These are phyloP conservation scores for Cosmia pyralina DNA, from an alignment of 2,888 invertebrate genomes.

Conservation along the genomic window DNA sequence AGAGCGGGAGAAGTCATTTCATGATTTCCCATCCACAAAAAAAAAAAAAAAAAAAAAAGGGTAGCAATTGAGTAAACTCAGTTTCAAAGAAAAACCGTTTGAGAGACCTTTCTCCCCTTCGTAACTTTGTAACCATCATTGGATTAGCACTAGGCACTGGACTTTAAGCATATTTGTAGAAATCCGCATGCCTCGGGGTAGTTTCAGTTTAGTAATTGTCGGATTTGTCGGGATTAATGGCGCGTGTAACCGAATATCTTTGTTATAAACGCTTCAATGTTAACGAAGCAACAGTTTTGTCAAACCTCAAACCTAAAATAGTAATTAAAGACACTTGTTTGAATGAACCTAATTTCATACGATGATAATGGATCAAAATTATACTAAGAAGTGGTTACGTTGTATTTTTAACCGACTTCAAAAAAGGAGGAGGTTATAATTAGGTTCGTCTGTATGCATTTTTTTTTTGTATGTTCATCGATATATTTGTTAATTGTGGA, in stretches of 20 bases:
- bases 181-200: neutral
- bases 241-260: neutral
- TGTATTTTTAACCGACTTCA: neutral
- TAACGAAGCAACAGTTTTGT: neutral
- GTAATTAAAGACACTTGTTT: neutral
- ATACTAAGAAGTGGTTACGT: neutral
- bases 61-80: neutral
- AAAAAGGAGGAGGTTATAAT: too few relatives aligned
- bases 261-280: neutral
- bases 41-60: too few relatives aligned
- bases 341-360: neutral
- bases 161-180: neutral
- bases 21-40: too few relatives aligned
- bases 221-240: neutral
- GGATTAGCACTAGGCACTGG: neutral
- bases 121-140: neutral
- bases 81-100: neutral
- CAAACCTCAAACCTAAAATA: neutral
- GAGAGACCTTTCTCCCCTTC: neutral
- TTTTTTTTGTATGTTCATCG: too few relatives aligned
- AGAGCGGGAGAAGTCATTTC: too few relatives aligned
- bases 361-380: too few relatives aligned
- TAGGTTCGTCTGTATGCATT: too few relatives aligned
- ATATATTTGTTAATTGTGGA: too few relatives aligned
- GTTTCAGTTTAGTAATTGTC: neutral